Evolutionary conservation across 2,888 invertebrate genomes (phyloP), one percentile per base, ranked within the genome.

Genomic region (Seladonia tumulorum): DNA sequence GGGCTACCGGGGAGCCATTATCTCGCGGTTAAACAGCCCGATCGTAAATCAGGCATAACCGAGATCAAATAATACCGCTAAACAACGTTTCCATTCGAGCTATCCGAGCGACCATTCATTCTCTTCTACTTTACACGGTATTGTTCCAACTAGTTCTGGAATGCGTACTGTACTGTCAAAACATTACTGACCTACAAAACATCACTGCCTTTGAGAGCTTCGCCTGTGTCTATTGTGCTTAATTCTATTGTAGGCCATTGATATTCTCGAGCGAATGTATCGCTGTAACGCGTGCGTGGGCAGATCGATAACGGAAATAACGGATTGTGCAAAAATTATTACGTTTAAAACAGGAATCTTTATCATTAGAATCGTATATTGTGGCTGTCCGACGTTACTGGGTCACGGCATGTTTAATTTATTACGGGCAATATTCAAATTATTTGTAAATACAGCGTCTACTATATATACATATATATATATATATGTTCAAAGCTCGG

Each of bases 31-130:
- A 84, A 81, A 63, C 80, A 70, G 78, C 47, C n/a, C 70, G 79
- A 60, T 76, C 87, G 68, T 88, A 88, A 88, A 87, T 88, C 87
- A 81, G 42, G 47, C n/a, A 66, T 42, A 77, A 49, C 76, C 74
- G 76, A 83, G 87, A 83, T 81, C 81, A 85, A 88, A 86, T 80
- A 82, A 83, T 85, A 80, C 82, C 83, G 87, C 88, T 25, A 81
- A 85, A 83, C 81, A 88, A 87, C 83, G 81, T 83, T 76, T 80
- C 80, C 68, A 83, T 82, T 74, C 84, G 70, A 73, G 49, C 72
- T 66, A 53, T 35, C 29, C 49, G 25, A 71, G 42, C 29, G 22
- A 22, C 47, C 78, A 72, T 81, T 86, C 81, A 47, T 82, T 82
- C 66, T 12, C 66, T 35, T 18, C 39, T 66, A 42, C 18, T 25